A percentile compares a stretch with the other conserved stretches of the same genome.
Conservation (phyloP, 2,797 vertebrate species). For the Euphonia xanthogaster region DNA sequence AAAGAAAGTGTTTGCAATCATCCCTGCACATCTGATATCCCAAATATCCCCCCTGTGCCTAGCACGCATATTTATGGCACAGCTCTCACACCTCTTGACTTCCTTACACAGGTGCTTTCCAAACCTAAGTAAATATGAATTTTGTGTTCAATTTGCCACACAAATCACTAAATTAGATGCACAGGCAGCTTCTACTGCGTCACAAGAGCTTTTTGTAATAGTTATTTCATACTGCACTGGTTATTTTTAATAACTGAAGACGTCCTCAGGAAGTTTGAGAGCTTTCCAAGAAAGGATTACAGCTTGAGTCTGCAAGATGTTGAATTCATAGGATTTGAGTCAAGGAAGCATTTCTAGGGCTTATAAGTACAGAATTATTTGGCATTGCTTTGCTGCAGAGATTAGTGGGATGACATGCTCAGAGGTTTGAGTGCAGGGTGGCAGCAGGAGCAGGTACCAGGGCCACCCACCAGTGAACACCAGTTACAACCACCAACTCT, state of each 20-base stretch:
- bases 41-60: neutral
- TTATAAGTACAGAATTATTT: neutral
- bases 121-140: constrained; percentile 32
- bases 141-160: constrained; percentile 23
- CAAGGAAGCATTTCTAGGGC: neutral
- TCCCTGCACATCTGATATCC: neutral
- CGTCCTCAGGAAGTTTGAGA: neutral
- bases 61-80: neutral
- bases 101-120: constrained; percentile 35
- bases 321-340: neutral
- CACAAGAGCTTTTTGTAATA: neutral
- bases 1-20: neutral
- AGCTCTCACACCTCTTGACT: neutral
- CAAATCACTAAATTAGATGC: constrained; percentile 17
- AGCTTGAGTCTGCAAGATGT: neutral
- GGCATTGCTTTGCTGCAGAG: neutral
- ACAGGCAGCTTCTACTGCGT: neutral
- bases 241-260: neutral
- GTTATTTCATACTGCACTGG: neutral
- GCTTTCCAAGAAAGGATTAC: constrained; percentile 5
- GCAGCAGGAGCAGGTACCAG: neutral
- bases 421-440: neutral
- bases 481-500: neutral
- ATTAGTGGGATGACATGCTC: neutral
- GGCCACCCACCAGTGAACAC: neutral